Percentiles rank a stretch among this genome's conserved stretches.
phyloP scores from a whole-genome alignment of 2,113 vertebrate genomes.

The Oxyura jamaicensis region DNA sequence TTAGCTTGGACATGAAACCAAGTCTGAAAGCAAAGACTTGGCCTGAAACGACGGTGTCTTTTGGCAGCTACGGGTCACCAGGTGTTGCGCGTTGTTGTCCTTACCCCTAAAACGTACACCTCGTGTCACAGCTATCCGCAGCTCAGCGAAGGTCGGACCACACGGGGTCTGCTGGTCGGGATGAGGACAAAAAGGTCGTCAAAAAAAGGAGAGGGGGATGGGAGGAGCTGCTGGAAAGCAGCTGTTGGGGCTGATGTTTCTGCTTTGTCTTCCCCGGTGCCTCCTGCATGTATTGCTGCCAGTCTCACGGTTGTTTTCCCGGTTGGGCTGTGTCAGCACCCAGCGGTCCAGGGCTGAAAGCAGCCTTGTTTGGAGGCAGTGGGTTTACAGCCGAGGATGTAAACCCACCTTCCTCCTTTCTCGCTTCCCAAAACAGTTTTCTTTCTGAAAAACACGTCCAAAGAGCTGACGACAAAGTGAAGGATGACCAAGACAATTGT shows the following conservation, averaged over 20 bases:
- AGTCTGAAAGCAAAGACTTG: conserved; percentile 42
- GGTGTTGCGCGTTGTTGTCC: conserved; percentile 57
- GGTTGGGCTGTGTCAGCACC: neutral
- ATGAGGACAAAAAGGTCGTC: neutral
- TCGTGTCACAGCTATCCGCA: neutral
- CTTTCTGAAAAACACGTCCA: neutral
- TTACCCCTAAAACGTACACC: conserved; percentile 30
- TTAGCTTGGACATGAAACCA: neutral
- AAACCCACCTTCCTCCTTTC: neutral
- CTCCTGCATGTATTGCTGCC: neutral
- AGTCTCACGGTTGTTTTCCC: neutral
- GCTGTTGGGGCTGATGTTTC: neutral
- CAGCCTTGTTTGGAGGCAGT: neutral
- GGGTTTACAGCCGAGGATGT: neutral
- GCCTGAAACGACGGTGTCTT: neutral
- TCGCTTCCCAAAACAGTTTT: neutral
- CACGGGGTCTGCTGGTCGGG: conserved; percentile 34
- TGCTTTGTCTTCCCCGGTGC: neutral
- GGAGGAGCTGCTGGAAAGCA: neutral
- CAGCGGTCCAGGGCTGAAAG: neutral
- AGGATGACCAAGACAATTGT: neutral
- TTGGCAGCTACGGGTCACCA: conserved; percentile 44
- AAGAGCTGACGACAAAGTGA: neutral
- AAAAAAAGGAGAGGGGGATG: neutral
- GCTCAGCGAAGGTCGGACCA: neutral